Evolutionary conservation across 2,888 invertebrate species (phyloP), one percentile per base, ranked within the genome.

Genomic region (Trilocha varians): DNA sequence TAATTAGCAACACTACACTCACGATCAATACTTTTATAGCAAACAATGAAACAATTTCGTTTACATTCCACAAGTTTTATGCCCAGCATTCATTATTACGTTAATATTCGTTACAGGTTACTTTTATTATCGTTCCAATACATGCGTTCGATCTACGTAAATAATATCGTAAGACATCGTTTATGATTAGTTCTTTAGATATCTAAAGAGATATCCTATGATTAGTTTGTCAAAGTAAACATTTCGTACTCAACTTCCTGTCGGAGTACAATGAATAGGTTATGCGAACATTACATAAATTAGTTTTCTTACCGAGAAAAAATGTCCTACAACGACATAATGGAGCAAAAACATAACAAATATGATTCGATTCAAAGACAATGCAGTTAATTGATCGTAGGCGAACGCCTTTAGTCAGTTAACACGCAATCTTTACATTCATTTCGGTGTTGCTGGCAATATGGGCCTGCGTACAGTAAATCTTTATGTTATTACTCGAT

Each of bases 341-440:
- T 70, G 63, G 57, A 65, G 48, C 49, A 46, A 56, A 55, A 72
- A 57, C 53, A 54, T 51, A 62, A 61, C 53, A 61, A 65, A 66
- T 63, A 67, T 55, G 62, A 60, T 65, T 65, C 57, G 52, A 60
- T 59, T 52, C 47, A 53, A 55, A 65, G 62, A 82, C 80, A 79
- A 82, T 78, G 63, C 62, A 59, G 61, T 61, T 77, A 78, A 82
- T 82, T 82, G 62, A 49, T 55, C 49, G 66, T 66, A 65, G 65
- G 66, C 66, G 65, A 61, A 50, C 46, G 48, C 51, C 46, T 50
- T 45, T 47, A 41, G 43, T 34, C 45, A 52, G 49, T 52, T 50
- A 48, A 47, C 55, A 59, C 53, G 56, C 53, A 46, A 53, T 48
- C 44, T 38, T 46, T 42, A 40, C 39, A 41, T 25, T 36, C n/a